Conservation (phyloP, 2,113 vertebrate genomes). For the Carassius gibelio region DNA sequence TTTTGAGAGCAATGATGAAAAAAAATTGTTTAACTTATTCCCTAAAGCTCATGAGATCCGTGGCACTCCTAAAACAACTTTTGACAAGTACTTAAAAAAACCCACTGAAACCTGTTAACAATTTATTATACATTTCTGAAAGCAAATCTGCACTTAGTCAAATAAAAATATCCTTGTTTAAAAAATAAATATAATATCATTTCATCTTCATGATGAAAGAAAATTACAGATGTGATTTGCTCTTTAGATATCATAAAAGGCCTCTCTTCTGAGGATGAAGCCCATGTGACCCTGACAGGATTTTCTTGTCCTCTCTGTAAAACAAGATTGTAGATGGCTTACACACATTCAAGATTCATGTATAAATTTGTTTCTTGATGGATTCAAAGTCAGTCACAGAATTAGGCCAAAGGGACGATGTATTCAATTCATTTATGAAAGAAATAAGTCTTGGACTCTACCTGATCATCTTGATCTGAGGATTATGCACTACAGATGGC, state of each 20-base stretch:
- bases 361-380: neutral
- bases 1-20: neutral
- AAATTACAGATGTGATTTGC: neutral
- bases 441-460: neutral
- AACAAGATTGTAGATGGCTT: neutral
- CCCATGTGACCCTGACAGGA: neutral
- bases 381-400: neutral
- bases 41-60: neutral
- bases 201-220: conserved; percentile 7
- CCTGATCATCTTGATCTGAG: neutral
- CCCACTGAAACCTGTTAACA: neutral
- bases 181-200: neutral
- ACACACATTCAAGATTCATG: neutral
- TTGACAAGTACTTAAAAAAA: neutral
- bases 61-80: neutral
- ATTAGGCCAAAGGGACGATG: neutral
- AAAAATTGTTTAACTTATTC: neutral
- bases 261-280: neutral
- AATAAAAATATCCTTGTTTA: neutral
- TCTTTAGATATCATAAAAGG: neutral
- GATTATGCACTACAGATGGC: neutral
- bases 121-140: neutral
- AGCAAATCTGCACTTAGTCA: neutral
- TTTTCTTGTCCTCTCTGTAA: conserved; percentile 12
- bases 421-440: conserved; percentile 6